A percentile compares a stretch with the other conserved stretches of the same genome.
These are phyloP conservation scores for Stenichneumon culpator DNA, from an alignment of 2,888 invertebrate genomes.

Conservation along the genomic window DNA sequence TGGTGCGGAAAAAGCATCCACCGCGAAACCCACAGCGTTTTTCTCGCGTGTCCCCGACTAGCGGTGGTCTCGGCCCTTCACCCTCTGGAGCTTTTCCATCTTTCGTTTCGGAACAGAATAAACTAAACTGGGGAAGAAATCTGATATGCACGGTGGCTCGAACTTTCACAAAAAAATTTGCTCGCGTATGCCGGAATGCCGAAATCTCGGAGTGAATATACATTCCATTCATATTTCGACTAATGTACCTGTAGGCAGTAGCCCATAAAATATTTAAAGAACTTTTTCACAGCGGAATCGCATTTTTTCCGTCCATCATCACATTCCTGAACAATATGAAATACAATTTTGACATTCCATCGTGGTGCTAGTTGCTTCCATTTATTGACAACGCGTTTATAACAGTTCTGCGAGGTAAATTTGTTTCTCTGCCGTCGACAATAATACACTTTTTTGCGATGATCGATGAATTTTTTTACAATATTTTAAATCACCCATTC, in stretches of 20 bases:
- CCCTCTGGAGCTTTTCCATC: constrained; percentile 44
- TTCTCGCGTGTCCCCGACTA: constrained; percentile 61
- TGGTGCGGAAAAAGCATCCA: constrained; percentile 56
- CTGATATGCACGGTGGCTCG: constrained; percentile 32
- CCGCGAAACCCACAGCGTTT: constrained; percentile 43
- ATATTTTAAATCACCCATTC: background rate
- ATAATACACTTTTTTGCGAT: background rate
- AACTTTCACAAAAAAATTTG: constrained; percentile 32
- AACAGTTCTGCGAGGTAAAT: background rate
- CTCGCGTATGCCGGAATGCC: constrained; percentile 25
- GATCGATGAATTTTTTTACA: background rate
- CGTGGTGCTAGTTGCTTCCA: background rate
- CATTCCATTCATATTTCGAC: constrained; percentile 59
- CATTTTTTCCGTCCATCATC: constrained; percentile 24
- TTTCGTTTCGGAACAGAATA: constrained; percentile 20
- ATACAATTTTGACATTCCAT: constrained; percentile 5
- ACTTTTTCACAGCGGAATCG: constrained; percentile 21
- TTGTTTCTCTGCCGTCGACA: background rate
- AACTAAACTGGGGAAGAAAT: constrained; percentile 30
- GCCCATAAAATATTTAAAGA: constrained; percentile 54
- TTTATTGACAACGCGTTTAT: background rate
- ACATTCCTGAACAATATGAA: constrained; percentile 10
- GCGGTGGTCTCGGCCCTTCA: constrained; percentile 20
- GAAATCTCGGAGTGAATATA: constrained; percentile 59
- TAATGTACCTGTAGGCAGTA: constrained; percentile 44